Percentiles rank a stretch among this genome's conserved stretches.
These are phyloP conservation scores for Heteromyza rotundicornis DNA, from an alignment of 2,888 invertebrate genomes.

Conservation along the genomic window DNA sequence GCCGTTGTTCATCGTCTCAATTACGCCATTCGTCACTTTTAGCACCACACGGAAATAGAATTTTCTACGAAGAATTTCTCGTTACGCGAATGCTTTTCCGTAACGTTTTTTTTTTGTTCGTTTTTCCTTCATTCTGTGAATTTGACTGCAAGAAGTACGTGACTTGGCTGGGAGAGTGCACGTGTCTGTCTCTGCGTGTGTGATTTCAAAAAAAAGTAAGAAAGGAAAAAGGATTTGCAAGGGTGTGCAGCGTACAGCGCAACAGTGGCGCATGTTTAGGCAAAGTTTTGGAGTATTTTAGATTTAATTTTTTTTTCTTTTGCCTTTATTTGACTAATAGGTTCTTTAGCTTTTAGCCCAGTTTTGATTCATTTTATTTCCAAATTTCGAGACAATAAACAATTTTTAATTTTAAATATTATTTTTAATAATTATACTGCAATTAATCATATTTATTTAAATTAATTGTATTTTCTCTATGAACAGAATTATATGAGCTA, in stretches of 20 bases:
- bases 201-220: background rate
- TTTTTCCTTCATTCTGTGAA: background rate
- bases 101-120: background rate
- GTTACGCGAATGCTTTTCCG: background rate
- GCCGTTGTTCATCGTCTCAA: background rate
- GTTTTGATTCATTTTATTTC: too few relatives aligned
- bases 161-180: too few relatives aligned
- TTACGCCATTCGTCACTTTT: constrained; percentile 1
- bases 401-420: too few relatives aligned
- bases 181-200: background rate
- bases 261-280: background rate
- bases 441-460: too few relatives aligned
- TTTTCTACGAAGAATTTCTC: background rate
- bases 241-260: background rate
- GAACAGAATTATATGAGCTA: too few relatives aligned
- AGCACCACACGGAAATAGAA: constrained; percentile 3
- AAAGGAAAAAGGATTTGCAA: background rate
- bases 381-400: too few relatives aligned
- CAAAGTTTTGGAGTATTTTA: background rate
- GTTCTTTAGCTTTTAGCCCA: too few relatives aligned
- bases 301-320: too few relatives aligned
- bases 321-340: too few relatives aligned
- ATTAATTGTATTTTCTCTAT: too few relatives aligned
- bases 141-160: background rate
- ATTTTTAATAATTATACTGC: too few relatives aligned